Percentiles rank a stretch among this genome's conserved stretches.
Conservation (phyloP, 2,113 vertebrate species). For the Solea senegalensis region DNA sequence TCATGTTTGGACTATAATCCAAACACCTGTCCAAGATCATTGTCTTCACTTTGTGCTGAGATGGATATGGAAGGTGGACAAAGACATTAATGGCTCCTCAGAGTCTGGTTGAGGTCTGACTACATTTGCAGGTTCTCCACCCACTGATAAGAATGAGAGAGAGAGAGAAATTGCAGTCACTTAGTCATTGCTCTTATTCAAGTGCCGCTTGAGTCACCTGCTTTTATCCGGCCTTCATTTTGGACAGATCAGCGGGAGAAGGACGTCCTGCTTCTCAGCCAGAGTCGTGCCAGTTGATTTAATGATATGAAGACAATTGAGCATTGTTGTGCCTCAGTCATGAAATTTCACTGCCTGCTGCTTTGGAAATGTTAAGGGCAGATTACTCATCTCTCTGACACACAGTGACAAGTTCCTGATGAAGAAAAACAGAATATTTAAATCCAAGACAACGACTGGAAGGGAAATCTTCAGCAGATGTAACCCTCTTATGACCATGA, state of each 20-base stretch:
- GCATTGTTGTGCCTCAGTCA: slow-evolving; percentile 24
- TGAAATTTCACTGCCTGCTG: slow-evolving; percentile 40
- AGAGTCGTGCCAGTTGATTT: slow-evolving; percentile 5
- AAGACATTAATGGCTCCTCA: not conserved
- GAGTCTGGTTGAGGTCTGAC: slow-evolving; percentile 4
- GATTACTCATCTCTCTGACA: slow-evolving; percentile 46
- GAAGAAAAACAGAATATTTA: not conserved
- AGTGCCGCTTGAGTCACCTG: slow-evolving; percentile 33
- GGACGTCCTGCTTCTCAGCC: slow-evolving; percentile 18
- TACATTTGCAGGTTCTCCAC: slow-evolving; percentile 30
- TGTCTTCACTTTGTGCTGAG: too few species aligned
- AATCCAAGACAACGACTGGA: slow-evolving; percentile 2
- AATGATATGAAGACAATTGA: slow-evolving; percentile 22
- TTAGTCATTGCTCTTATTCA: slow-evolving; percentile 28
- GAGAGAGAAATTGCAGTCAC: slow-evolving; percentile 6
- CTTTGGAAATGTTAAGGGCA: slow-evolving; percentile 43
- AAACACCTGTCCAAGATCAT: too few species aligned
- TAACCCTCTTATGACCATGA: too few species aligned
- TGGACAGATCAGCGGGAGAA: slow-evolving; percentile 19
- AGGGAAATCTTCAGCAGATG: not conserved
- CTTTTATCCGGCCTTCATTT: slow-evolving; percentile 7
- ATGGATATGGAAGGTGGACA: not conserved
- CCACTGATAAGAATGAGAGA: not conserved
- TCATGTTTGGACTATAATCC: too few species aligned
- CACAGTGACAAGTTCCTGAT: not conserved